Evolutionary conservation across 2,113 vertebrate genomes (phyloP), one percentile per base, ranked within the genome.

Genomic region (Puma concolor): DNA sequence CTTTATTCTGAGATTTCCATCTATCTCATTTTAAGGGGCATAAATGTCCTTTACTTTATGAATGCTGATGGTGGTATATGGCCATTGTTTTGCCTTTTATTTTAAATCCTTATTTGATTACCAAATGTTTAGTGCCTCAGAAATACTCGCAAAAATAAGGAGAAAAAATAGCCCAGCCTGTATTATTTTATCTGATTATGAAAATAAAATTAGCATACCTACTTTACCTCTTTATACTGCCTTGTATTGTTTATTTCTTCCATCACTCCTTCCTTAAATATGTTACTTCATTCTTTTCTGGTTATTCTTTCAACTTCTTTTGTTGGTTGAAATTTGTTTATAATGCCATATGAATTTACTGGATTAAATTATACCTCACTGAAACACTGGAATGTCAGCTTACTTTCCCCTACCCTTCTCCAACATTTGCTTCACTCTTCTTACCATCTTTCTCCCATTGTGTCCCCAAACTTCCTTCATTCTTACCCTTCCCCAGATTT

Each of bases 1-100:
- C 12, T 84, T 83, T 87, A 57, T 79, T 91, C 71, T 95, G 17
- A 89, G 33, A 38, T 48, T 21, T 94, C 33, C 12, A 66, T n/a
- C 29, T 90, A 0, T 66, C 29, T 21, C 23, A 36, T 86, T 74
- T 90, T 84, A 67, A 89, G 15, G 5, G 1, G 1, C 31, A 81
- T 31, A 33, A 57, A 44, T 57, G 2, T 27, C 79, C 52, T 97
- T 81, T 76, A 41, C 29, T 79, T 76, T 92, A 29, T 41, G 86
- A 79, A 19, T 48, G 1, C 27, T 50, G 15, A 6, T 91, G 69
- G 9, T 64, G 7, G 16, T 54, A 63, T 48, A 27, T 52, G 86
- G 48, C 83, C 14, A 64, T 79, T 91, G 19, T 88, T 90, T 96
- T 92, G 6, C 94, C 19, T 95, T 80, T 95, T 93, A 77, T 50